Base-by-base conservation (phyloP, 2,797 vertebrate genomes). In the Spinus pinus region DNA sequence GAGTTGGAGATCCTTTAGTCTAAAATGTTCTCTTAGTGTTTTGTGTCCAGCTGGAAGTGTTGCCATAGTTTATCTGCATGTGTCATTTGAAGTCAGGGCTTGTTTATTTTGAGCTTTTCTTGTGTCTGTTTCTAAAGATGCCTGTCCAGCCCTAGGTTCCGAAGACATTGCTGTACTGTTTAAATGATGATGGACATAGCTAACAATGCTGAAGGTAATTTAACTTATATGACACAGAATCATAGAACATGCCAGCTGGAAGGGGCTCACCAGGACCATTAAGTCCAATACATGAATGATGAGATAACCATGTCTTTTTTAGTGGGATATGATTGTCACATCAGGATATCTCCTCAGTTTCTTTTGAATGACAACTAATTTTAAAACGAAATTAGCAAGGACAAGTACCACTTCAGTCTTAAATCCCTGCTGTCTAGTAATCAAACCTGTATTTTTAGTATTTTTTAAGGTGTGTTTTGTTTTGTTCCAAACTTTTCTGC, bases 41-140 rank as follows among this genome's bases (percentile, higher is more conserved):
- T 53, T 17, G 14, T 67, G 37, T 6, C 22, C 16, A 14, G 7
- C 25, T 64, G 33, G 20, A 85, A 70, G n/a, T 10, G 19, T 46
- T 15, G 2, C 44, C 51, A 12, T 69, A 8, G 6, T 65, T 89
- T 49, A 18, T 54, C 22, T 6, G 4, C 1, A 0, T 0, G 2
- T 19, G 14, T 47, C 1, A 1, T 77, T 44, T 49, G 57, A 28
- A 67, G 42, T 67, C 35, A 46, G 30, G 47, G 21, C 27, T 60
- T 56, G 23, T 27, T 81, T 51, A 9, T 71, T 93, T 46, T 65
- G 44, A 56, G 39, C 21, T 85, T 89, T 54, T 41, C 25, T 23
- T 37, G 19, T 73, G 28, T 37, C 30, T 37, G 3, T 54, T 58
- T 39, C 60, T 81, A 35, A 37, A 56, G 17, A 53, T 3, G 4